Percentiles rank a stretch among this genome's conserved stretches.
phyloP scores from a whole-genome alignment of 1,140 invertebrate species.

The Macrobrachium rosenbergii region DNA sequence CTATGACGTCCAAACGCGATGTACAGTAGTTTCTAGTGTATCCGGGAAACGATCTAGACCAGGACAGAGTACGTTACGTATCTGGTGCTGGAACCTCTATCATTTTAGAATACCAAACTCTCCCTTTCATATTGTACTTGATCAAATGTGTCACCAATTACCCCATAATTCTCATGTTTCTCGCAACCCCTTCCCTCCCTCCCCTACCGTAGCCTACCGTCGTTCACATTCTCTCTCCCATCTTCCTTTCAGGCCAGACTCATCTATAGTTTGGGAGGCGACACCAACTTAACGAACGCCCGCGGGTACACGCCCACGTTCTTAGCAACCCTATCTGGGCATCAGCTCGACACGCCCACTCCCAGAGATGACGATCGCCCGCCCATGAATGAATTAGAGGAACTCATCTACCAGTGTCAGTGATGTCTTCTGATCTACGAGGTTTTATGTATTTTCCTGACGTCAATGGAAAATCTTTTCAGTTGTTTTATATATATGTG shows the following conservation, averaged over 20 bases:
- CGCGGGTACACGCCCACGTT: slow-evolving; percentile 40
- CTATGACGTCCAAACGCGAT: too few species aligned
- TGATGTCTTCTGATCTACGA: background rate
- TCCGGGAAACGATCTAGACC: too few species aligned
- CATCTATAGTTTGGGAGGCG: slow-evolving; percentile 24
- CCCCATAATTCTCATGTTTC: too few species aligned
- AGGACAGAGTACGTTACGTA: too few species aligned
- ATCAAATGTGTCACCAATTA: background rate
- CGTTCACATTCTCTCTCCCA: background rate
- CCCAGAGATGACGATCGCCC: slow-evolving; percentile 50
- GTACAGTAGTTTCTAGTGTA: too few species aligned
- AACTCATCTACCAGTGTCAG: slow-evolving; percentile 15
- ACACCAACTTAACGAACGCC: slow-evolving; percentile 31
- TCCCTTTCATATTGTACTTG: background rate
- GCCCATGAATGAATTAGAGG: slow-evolving; percentile 39
- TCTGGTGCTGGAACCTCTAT: too few species aligned
- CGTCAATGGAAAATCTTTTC: background rate
- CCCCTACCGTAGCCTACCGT: background rate
- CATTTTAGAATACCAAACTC: background rate
- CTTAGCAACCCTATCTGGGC: slow-evolving; percentile 33
- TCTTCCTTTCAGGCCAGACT: slow-evolving; percentile 30
- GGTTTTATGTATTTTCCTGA: background rate
- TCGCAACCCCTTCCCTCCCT: slow-evolving; percentile 13
- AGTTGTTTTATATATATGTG: background rate
- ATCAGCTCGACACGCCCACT: slow-evolving; percentile 38